Evolutionary conservation across 2,888 invertebrate species (phyloP), one percentile per base, ranked within the genome.

Genomic region (Physocephala rufipes): DNA sequence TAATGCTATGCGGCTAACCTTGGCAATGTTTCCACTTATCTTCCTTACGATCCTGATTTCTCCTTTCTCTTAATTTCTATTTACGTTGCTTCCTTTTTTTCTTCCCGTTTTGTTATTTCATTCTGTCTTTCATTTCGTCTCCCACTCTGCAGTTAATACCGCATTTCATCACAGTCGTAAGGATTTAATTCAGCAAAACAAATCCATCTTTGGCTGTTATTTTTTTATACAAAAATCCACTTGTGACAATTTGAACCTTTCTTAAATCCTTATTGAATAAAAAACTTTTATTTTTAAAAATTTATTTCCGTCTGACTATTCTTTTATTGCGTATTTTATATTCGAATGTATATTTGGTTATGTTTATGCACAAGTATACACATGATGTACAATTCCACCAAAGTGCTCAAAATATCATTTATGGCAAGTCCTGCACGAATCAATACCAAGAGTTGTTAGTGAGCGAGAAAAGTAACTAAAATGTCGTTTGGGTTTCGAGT

Each of bases 161-260:
- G 12, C 53, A 53, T 53, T 53, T 53, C 53, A 53, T 53, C 21
- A 53, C 21, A 12, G 21, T 36, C 36, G 36, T 36, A 36, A 4
- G 36, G 36, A 36, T 36, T 36, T 53, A 7, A 21, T 53, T 53
- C 21, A 12, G 21, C 53, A 21, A 19, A 26, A 5, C 59, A 9
- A 61, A 61, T n/a, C n/a, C n/a, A 61, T 36, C 12, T 61, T 61
- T 61, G 7, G 16, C n/a, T n/a, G 2, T 19, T n/a, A 12, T 58
- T 30, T 59, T 36, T 36, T 61, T 24, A 12, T 24, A 26, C 21
- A 62, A 45, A 62, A 62, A 62, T 62, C 45, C 45, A 62, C 43
- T 62, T 45, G 21, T n/a, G 19, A 45, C 43, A 21, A 43, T 45
- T 43, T 7, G 21, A 62, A 21, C 9, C 2, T 45, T 59, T 59